phyloP scores from a whole-genome alignment of 2,797 vertebrate species.

The Syngnathus acus region DNA sequence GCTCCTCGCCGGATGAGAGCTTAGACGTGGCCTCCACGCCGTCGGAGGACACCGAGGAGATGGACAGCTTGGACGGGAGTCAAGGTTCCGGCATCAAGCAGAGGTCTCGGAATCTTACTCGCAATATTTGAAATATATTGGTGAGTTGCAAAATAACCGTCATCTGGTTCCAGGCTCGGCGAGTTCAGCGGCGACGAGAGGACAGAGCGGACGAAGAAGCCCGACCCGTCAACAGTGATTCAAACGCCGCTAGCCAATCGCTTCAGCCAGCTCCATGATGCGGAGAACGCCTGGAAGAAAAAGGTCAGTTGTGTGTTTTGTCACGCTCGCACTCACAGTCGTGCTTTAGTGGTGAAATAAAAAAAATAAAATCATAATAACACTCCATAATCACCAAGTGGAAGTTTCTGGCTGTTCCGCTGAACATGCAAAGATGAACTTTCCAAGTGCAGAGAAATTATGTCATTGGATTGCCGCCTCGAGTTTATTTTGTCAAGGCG shows the following conservation, averaged over 20 bases:
- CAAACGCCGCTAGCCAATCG: constrained; percentile 63
- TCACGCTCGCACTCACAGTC: background rate
- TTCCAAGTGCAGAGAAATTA: no score
- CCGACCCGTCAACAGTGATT: constrained; percentile 34
- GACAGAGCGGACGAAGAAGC: constrained; percentile 41
- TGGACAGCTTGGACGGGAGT: constrained; percentile 67
- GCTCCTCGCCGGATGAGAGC: constrained; percentile 46
- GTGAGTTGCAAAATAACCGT: no score
- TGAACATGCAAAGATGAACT: no score
- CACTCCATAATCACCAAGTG: no score
- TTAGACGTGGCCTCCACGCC: constrained; percentile 51
- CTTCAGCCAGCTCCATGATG: constrained; percentile 65
- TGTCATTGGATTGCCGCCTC: no score
- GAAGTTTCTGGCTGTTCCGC: no score
- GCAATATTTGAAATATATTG: background rate
- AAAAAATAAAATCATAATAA: no score
- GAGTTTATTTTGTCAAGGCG: no score
- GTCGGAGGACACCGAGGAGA: constrained; percentile 68
- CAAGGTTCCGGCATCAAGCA: constrained; percentile 54
- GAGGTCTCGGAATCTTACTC: constrained; percentile 46
- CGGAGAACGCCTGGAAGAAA: constrained; percentile 72
- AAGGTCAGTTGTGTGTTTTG: constrained; percentile 54
- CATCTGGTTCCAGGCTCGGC: constrained; percentile 41
- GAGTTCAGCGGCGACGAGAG: constrained; percentile 47
- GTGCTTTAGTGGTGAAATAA: no score